Evolutionary conservation across 2,797 vertebrate genomes (phyloP).

Genomic region (Lutjanus argentimaculatus): DNA sequence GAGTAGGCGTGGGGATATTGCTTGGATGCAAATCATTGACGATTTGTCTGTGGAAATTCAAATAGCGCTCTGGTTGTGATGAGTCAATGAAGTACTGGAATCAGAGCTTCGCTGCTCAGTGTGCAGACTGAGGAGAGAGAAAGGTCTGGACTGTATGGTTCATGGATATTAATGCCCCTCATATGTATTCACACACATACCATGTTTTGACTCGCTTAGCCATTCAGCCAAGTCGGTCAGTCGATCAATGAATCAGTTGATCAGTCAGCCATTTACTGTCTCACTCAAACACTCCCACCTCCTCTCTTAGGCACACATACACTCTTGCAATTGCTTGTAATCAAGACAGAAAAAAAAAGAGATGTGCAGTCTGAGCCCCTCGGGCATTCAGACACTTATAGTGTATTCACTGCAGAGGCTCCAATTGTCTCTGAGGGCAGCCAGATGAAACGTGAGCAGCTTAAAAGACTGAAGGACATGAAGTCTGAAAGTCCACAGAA

Average conservation of each 20-base stretch:
- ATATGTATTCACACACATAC: constrained; percentile 18
- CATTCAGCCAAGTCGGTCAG: constrained; percentile 18
- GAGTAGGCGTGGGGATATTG: constrained; percentile 31
- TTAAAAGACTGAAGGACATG: constrained; percentile 14
- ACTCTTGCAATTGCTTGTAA: constrained; percentile 25
- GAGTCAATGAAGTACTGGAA: constrained; percentile 28
- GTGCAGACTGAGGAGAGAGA: constrained; percentile 19
- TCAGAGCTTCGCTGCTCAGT: constrained; percentile 9
- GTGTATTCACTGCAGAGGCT: constrained; percentile 31
- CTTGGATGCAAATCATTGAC: constrained; percentile 39
- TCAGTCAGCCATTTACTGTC: constrained; percentile 10
- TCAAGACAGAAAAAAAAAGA: constrained; percentile 33
- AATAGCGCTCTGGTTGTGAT: constrained; percentile 36
- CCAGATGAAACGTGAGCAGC: constrained; percentile 34
- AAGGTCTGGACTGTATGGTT: neutral
- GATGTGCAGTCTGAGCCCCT: constrained; percentile 19
- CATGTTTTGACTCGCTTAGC: constrained; percentile 14
- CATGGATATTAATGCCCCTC: constrained; percentile 13
- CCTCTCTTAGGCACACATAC: neutral
- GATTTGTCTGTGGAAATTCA: constrained; percentile 49
- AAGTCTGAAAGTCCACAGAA: neutral
- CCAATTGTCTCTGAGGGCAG: constrained; percentile 28
- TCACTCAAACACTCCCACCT: neutral
- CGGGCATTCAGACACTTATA: constrained; percentile 19
- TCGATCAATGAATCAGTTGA: constrained; percentile 14